phyloP scores from a whole-genome alignment of 2,888 invertebrate genomes.

The Caenorhabditis angaria region DNA sequence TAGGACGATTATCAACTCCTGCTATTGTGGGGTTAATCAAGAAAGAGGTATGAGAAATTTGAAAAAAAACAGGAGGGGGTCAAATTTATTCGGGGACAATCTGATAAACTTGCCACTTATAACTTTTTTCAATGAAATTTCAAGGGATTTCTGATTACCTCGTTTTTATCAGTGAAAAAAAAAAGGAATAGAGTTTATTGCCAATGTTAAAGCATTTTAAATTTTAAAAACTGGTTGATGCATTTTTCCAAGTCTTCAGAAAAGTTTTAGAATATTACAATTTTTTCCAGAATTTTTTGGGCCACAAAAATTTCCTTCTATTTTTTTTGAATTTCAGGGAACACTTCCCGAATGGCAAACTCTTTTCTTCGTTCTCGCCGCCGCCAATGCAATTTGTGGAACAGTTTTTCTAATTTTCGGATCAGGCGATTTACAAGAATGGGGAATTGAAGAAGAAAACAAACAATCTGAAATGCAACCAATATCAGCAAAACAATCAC shows the following conservation, averaged over 20 bases:
- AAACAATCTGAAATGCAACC: neutral
- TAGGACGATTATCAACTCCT: conserved; percentile 52
- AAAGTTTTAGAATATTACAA: no score
- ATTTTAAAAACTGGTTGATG: no score
- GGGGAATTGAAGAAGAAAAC: conserved; percentile 43
- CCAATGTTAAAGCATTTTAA: no score
- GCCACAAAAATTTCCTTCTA: neutral
- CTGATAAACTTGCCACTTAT: no score
- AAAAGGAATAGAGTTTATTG: no score
- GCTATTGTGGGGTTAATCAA: conserved; percentile 50
- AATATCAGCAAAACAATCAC: neutral
- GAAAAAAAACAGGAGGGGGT: no score
- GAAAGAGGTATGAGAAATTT: conserved; percentile 41
- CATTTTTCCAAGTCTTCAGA: no score
- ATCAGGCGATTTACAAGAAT: conserved; percentile 55
- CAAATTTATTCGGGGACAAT: no score
- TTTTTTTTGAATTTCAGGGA: conserved; percentile 26
- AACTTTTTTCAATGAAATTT: no score
- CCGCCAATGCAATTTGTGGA: conserved; percentile 42
- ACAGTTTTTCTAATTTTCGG: conserved; percentile 47
- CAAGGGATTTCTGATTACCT: no score
- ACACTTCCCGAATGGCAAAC: conserved; percentile 45
- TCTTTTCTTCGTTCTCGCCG: conserved; percentile 41
- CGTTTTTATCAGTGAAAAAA: no score
- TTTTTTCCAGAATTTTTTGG: neutral